Base-by-base conservation (phyloP, 2,113 vertebrate genomes). In the Nansenia antarctica region DNA sequence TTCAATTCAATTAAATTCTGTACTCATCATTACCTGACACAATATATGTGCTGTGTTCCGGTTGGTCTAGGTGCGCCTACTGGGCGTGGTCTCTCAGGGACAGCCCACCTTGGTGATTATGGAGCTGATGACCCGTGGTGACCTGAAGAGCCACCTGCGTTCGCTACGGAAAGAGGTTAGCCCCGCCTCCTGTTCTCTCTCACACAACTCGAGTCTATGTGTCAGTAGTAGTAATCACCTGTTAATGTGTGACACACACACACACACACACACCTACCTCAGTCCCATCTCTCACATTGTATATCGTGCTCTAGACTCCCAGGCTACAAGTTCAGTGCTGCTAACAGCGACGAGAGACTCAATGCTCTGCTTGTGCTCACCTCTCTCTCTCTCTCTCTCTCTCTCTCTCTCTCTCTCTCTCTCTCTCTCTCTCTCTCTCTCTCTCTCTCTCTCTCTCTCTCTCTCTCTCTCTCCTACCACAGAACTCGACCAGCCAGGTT, bases 101-200 rank as follows among this genome's bases (percentile, higher is more conserved):
- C 98, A 99, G 84, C 98, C 98, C 15, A 98, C 98, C 0, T 86
- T 99, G 87, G 98, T 99, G 85, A 99, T 99, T 79, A 99, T 99
- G 98, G 98, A 99, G 82, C 90, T 99, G 85, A 99, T 99, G 98
- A 98, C 98, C 2, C 94, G 95, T 1, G 98, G 98, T 1, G 98
- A 99, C 82, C 96, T 99, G 76, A 99, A 99, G 88, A 99, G 96
- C 86, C 93, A 99, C 75, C 88, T 99, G 86, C 92, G 97, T 59
- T 98, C 96, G 24, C 82, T 98, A 37, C 92, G 96, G 26, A 95
- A 96, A 83, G 90, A 94, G 31, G 96, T 98, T 92, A 92, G 93
- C 67, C n/a, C n/a, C n/a, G 9, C 31, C 58, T 60, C 30, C 18
- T 32, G n/a, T 18, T 60, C 31, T 34, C 18, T 20, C 35, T 63